Conservation (phyloP, 1,140 invertebrate genomes). For the Cheumatopsyche charites region DNA sequence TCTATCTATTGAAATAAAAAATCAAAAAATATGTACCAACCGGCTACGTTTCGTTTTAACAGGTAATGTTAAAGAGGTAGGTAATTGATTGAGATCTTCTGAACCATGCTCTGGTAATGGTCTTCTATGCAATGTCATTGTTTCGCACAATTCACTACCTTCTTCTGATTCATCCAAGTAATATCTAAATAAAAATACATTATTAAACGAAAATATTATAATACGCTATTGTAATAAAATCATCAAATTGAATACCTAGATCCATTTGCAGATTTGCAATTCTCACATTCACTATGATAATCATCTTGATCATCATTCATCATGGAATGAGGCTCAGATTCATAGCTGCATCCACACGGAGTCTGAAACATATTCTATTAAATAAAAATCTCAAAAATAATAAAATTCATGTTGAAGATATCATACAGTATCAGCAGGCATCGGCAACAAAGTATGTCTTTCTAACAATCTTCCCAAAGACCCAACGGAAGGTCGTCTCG, state of each 20-base stretch:
- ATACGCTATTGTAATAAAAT: not conserved
- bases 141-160: slow-evolving; percentile 65
- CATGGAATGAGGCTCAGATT: slow-evolving; percentile 49
- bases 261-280: slow-evolving; percentile 76
- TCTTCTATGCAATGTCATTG: slow-evolving; percentile 73
- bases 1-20: not conserved
- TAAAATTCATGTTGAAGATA: slow-evolving; percentile 2
- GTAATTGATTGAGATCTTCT: slow-evolving; percentile 64
- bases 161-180: slow-evolving; percentile 67
- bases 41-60: slow-evolving; percentile 67
- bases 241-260: slow-evolving; percentile 63
- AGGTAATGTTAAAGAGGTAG: slow-evolving; percentile 72
- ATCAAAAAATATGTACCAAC: slow-evolving; percentile 20
- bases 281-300: slow-evolving; percentile 81
- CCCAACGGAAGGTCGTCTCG: slow-evolving; percentile 41
- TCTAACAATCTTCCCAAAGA: slow-evolving; percentile 44
- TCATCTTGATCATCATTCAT: slow-evolving; percentile 68
- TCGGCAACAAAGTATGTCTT: slow-evolving; percentile 44
- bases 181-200: slow-evolving; percentile 54
- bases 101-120: slow-evolving; percentile 56
- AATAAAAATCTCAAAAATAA: slow-evolving; percentile 20
- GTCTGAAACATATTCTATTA: slow-evolving; percentile 51
- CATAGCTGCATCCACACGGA: slow-evolving; percentile 59
- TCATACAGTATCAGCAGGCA: slow-evolving; percentile 45
- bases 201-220: not conserved